Percentiles rank a stretch among this genome's conserved stretches.
These are phyloP conservation scores for Ataeniobius toweri DNA, from an alignment of 2,797 vertebrate species.

Conservation along the genomic window DNA sequence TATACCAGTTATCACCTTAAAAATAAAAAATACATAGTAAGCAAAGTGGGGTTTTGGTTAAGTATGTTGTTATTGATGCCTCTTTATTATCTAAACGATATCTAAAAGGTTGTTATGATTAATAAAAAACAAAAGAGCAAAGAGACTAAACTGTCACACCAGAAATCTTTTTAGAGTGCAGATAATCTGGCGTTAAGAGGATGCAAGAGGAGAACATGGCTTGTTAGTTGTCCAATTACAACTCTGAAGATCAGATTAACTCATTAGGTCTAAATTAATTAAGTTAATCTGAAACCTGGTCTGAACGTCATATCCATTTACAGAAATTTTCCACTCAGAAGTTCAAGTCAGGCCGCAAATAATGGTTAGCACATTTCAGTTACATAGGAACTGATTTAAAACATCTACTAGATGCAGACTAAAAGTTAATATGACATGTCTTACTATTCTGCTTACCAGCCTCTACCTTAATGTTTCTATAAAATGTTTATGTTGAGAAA, in stretches of 20 bases:
- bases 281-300: conserved; percentile 29
- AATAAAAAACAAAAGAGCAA: conserved; percentile 16
- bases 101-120: conserved; percentile 28
- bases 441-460: conserved; percentile 5
- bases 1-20: background rate
- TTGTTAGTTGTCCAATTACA: conserved; percentile 19
- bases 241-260: conserved; percentile 41
- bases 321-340: background rate
- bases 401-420: background rate
- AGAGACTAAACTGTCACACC: conserved; percentile 14
- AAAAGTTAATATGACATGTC: background rate
- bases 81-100: background rate
- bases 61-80: background rate
- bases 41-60: background rate
- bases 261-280: conserved; percentile 58
- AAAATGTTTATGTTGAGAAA: conserved; percentile 13
- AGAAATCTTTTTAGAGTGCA: conserved; percentile 40
- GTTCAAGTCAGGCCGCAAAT: background rate
- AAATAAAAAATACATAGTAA: background rate
- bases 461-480: conserved; percentile 16
- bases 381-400: background rate
- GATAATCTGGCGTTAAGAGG: conserved; percentile 60
- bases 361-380: background rate
- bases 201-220: conserved; percentile 30
- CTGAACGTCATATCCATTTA: conserved; percentile 15